Evolutionary conservation across 2,113 vertebrate species (phyloP), one percentile per base, ranked within the genome.

Genomic region (Corythornis madagascariensis): DNA sequence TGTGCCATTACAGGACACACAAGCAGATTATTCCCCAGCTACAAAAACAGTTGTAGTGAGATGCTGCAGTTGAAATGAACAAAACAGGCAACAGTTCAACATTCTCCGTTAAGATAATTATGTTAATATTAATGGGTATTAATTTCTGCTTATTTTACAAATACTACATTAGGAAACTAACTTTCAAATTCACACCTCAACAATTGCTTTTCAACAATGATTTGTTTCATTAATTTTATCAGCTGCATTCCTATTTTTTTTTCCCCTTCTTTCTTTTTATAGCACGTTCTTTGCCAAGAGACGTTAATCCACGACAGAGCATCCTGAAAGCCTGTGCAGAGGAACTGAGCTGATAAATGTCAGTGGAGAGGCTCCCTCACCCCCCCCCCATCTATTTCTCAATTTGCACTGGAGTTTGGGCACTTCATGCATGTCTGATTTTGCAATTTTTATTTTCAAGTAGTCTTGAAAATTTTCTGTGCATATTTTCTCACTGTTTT

Each of bases 91-190:
- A 83, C 87, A 89, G 78, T 83, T 96, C 92, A 85, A 91, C 60
- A 10, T 95, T 94, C 87, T 83, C 93, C 93, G 86, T 59, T 92
- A 81, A 91, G 92, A 94, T 96, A 83, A 93, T 96, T 96, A 93
- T 83, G 89, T 67, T 95, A 87, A 93, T 95, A 95, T 92, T 94
- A 95, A 96, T 91, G 91, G 81, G 31, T 94, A 96, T 89, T 87
- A 95, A 93, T 95, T 94, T 94, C 78, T 94, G 94, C 94, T 96
- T 96, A 94, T 92, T 96, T 95, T 91, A 94, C 91, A 95, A 96
- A 94, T 85, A 96, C 69, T 77, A 56, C 81, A 67, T 79, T 76
- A 87, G 78, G 78, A 88, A 94, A 80, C 47, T 83, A 73, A 84
- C 92, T 96, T 94, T 90, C 81, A 83, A 73, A 95, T 93, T 95